Evolutionary conservation across 2,113 vertebrate genomes (phyloP).

Genomic region (Corydoras sp.): DNA sequence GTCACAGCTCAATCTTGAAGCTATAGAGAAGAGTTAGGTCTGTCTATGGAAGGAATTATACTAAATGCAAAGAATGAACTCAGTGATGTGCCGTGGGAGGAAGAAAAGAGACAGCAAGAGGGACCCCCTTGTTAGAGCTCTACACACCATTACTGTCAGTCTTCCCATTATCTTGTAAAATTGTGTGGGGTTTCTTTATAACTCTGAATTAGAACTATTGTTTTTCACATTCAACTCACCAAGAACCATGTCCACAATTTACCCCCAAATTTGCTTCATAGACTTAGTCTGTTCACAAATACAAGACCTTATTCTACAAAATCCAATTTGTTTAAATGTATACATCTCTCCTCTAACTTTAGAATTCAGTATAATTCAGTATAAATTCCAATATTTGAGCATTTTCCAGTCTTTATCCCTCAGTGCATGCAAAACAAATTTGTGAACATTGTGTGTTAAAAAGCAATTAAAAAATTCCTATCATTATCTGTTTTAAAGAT

Average conservation of each 20-base stretch:
- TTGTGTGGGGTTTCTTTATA: constrained; percentile 40
- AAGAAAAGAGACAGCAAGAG: constrained; percentile 27
- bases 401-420: too few relatives aligned
- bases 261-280: background rate
- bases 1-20: constrained; percentile 37
- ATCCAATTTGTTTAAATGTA: background rate
- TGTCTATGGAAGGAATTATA: constrained; percentile 23
- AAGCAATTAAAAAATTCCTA: too few relatives aligned
- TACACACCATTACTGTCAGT: constrained; percentile 32
- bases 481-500: too few relatives aligned
- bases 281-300: too few relatives aligned
- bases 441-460: too few relatives aligned
- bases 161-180: constrained; percentile 34
- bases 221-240: constrained; percentile 30
- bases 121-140: constrained; percentile 25
- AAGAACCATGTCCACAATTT: constrained; percentile 17
- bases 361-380: too few relatives aligned
- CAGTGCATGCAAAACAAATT: too few relatives aligned
- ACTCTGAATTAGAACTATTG: constrained; percentile 36
- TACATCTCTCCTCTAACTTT: too few relatives aligned
- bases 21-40: constrained; percentile 3
- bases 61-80: constrained; percentile 6
- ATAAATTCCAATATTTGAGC: too few relatives aligned
- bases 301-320: background rate
- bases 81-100: constrained; percentile 28